These are phyloP conservation scores for Rhogogaster chlorosoma DNA, from an alignment of 2,888 invertebrate species.

Conservation along the genomic window DNA sequence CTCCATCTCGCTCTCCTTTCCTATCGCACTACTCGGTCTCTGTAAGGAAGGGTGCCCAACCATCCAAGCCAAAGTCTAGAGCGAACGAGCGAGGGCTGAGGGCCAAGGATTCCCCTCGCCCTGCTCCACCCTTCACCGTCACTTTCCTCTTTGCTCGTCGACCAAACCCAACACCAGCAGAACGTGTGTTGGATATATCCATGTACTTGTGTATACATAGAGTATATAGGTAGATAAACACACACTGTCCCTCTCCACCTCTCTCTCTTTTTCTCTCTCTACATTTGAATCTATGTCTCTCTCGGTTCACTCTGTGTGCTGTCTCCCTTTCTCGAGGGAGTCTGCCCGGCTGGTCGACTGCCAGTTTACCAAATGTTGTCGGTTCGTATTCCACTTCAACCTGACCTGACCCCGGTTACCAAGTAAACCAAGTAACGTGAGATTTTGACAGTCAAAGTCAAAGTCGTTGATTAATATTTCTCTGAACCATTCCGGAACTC, in stretches of 20 bases:
- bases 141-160: background rate
- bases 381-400: slow-evolving; percentile 31
- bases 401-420: slow-evolving; percentile 24
- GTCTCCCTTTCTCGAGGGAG: slow-evolving; percentile 6
- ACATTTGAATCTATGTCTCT: background rate
- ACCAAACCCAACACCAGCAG: slow-evolving; percentile 22
- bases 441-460: background rate
- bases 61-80: slow-evolving; percentile 29
- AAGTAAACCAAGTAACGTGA: slow-evolving; percentile 35
- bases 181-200: background rate
- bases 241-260: background rate
- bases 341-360: slow-evolving; percentile 26
- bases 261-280: background rate
- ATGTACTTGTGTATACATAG: background rate
- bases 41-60: slow-evolving; percentile 31
- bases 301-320: background rate
- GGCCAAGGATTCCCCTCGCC: slow-evolving; percentile 20
- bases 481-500: too few relatives aligned
- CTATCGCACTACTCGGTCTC: background rate
- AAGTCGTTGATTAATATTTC: slow-evolving; percentile 11
- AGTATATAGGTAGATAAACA: slow-evolving; percentile 20
- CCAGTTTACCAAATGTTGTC: slow-evolving; percentile 30
- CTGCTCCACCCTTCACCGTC: background rate
- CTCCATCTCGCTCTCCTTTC: slow-evolving; percentile 21
- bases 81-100: background rate